phyloP scores from a whole-genome alignment of 2,113 vertebrate genomes.

The Neodon shergylaensis region DNA sequence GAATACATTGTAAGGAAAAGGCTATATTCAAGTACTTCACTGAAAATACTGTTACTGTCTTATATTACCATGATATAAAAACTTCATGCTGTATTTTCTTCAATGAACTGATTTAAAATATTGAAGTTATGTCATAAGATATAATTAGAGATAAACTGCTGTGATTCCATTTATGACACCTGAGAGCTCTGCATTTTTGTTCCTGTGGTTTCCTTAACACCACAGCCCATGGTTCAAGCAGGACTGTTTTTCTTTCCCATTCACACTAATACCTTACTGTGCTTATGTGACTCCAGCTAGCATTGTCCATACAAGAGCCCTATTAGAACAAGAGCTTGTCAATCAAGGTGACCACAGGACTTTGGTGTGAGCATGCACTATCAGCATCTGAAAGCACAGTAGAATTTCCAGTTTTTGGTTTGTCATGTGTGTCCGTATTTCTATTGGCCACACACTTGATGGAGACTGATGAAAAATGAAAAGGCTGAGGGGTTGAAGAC shows the following conservation, averaged over 20 bases:
- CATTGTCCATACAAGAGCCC: constrained; percentile 36
- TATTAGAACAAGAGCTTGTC: constrained; percentile 54
- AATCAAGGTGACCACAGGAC: background rate
- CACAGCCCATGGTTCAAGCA: constrained; percentile 8
- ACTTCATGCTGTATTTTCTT: constrained; percentile 31
- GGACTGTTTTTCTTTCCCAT: constrained; percentile 52
- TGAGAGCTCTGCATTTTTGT: constrained; percentile 11
- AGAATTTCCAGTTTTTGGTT: background rate
- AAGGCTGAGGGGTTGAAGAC: background rate
- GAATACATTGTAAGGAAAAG: constrained; percentile 41
- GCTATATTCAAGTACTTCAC: constrained; percentile 14
- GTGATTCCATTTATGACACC: constrained; percentile 60
- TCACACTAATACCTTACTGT: constrained; percentile 13
- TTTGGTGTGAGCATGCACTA: background rate
- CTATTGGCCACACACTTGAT: background rate
- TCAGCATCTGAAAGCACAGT: background rate
- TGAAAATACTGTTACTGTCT: constrained; percentile 44
- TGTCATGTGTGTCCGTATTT: background rate
- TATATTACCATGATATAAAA: constrained; percentile 49
- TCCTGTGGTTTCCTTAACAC: background rate
- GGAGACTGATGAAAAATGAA: background rate
- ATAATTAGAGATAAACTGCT: constrained; percentile 60
- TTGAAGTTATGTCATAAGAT: constrained; percentile 47
- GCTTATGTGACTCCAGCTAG: constrained; percentile 26
- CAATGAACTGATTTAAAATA: constrained; percentile 58